Evolutionary conservation across 2,113 vertebrate genomes (phyloP).

Genomic region (Actinemys pallida): DNA sequence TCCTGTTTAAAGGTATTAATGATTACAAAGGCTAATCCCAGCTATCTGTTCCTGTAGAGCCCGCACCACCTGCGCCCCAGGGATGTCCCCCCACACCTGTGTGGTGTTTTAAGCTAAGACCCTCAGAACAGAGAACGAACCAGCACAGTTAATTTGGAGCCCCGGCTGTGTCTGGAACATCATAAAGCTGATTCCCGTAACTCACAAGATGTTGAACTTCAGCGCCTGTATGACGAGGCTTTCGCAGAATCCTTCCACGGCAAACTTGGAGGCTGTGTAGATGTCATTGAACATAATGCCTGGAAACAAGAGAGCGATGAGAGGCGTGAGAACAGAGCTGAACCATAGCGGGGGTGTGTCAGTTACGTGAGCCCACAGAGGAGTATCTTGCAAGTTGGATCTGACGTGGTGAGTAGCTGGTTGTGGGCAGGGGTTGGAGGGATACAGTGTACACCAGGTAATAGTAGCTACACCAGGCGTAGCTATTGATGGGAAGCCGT

Average conservation of each 20-base stretch:
- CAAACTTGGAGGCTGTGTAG: slow-evolving; percentile 82
- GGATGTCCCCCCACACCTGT: not conserved
- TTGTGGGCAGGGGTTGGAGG: not conserved
- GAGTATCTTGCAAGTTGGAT: not conserved
- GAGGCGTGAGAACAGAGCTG: not conserved
- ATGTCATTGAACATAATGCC: slow-evolving; percentile 82
- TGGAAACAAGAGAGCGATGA: not conserved
- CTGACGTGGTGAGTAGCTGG: not conserved
- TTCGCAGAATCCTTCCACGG: slow-evolving; percentile 85
- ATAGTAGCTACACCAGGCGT: not conserved
- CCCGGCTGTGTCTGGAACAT: not conserved
- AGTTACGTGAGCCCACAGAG: not conserved
- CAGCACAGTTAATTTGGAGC: not conserved
- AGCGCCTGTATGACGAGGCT: slow-evolving; percentile 79
- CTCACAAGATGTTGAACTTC: slow-evolving; percentile 84
- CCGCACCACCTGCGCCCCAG: accelerated
- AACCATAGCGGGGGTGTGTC: not conserved
- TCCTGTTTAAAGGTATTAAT: not conserved
- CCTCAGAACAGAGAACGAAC: not conserved
- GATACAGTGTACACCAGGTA: not conserved
- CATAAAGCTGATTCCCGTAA: not conserved
- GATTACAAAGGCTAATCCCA: not conserved
- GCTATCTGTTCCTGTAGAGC: not conserved
- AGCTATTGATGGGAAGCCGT: not conserved
- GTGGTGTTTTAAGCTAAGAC: not conserved